Base-by-base conservation (phyloP, 92 coral and sea anemone species). In the Phenganax marumi region DNA sequence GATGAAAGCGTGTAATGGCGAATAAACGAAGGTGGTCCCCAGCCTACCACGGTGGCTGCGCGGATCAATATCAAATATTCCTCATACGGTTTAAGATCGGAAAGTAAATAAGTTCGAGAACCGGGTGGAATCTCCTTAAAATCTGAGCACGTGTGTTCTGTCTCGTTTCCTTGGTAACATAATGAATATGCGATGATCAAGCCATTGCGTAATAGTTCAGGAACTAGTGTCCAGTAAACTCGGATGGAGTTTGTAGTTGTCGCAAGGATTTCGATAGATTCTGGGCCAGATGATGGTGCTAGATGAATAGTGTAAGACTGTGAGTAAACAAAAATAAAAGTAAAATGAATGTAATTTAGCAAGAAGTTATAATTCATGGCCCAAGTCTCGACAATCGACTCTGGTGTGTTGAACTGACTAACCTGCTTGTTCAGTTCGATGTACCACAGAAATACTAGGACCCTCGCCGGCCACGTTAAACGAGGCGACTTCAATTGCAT, bases 251-350 rank as follows among this genome's bases (percentile, higher is more conserved):
- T 47, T 33, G 69, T 26, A 17, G 81, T 77, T 56, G 81, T 77
- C 9, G 21, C 70, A 21, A 56, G n/a, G 70, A 77, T 14, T 14
- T 77, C 70, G 19, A 77, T 77, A 16, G 68, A 21, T 26, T 77
- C 81, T 56, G 81, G 81, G 17, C 81, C 52, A 39, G 68, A 43
- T 10, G 70, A 56, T 33, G 81, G 81, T 13, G 70, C 81, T 77
- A 56, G 14, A 23, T 49, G 10, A 49, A 14, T 12, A 39, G 18
- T 33, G 43, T 8, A 70, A 12, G 17, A 17, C 8, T 70, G 1
- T 33, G 16, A 43, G 18, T n/a, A 13, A 11, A 21, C 17, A 56
- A 16, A 21, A 14, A 56, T 10, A 18, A 21, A 56, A 11, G 63
- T n/a, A 56, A 56, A 56, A 33, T 33, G 6, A 33, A 33, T 33